These are phyloP conservation scores for Apodemia hepburni DNA, from an alignment of 2,888 invertebrate genomes.

Conservation along the genomic window DNA sequence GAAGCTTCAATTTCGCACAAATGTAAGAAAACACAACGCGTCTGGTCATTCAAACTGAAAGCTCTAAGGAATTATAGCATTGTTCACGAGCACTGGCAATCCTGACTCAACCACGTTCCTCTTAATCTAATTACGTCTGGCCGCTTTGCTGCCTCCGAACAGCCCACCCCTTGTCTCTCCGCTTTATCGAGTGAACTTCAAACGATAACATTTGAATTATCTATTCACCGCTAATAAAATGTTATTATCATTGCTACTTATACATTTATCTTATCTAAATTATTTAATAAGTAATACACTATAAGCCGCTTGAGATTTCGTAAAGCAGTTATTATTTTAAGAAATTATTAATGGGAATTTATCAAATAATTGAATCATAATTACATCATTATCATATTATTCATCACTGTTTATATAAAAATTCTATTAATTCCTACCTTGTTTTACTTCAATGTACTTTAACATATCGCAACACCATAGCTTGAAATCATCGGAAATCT, in stretches of 20 bases:
- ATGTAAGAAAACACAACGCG: conserved; percentile 42
- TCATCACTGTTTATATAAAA: no score
- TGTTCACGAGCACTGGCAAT: conserved; percentile 56
- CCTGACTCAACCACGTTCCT: conserved; percentile 57
- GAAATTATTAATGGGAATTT: not conserved
- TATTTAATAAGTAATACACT: not conserved
- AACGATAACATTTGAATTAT: conserved; percentile 16
- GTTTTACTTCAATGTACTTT: no score
- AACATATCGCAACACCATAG: no score
- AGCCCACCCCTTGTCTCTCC: conserved; percentile 33
- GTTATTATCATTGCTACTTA: not conserved
- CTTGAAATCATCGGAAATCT: no score
- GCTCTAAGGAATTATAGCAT: conserved; percentile 57
- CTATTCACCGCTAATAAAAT: conserved; percentile 4
- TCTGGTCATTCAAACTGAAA: conserved; percentile 49
- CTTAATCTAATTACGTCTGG: conserved; percentile 71
- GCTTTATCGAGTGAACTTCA: conserved; percentile 15
- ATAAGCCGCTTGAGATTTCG: not conserved
- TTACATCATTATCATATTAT: not conserved
- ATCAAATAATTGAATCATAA: not conserved
- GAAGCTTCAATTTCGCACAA: conserved; percentile 34
- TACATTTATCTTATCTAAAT: not conserved
- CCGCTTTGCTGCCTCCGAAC: conserved; percentile 58
- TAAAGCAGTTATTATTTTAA: not conserved
- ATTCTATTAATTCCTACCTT: no score